phyloP scores from a whole-genome alignment of 2,113 vertebrate species.

The Apteryx mantelli region DNA sequence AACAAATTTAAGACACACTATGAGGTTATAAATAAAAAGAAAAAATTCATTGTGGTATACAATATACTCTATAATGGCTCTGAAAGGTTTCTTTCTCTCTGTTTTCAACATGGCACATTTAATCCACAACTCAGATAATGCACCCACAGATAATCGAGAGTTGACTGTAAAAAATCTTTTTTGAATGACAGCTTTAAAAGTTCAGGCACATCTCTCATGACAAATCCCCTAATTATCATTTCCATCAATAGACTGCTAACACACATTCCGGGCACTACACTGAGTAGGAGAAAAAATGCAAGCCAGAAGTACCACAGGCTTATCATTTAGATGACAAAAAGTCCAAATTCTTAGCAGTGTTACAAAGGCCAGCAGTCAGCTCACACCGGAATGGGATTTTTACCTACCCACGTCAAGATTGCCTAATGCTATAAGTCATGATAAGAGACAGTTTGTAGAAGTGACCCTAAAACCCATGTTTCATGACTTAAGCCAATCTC shows the following conservation, averaged over 20 bases:
- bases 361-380: background rate
- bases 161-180: constrained; percentile 50
- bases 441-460: background rate
- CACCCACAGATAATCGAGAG: constrained; percentile 45
- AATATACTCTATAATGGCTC: constrained; percentile 22
- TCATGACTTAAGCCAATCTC: background rate
- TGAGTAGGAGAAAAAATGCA: constrained; percentile 7
- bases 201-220: constrained; percentile 55
- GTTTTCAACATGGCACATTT: background rate
- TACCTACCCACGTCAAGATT: background rate
- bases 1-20: background rate
- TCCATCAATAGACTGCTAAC: constrained; percentile 48
- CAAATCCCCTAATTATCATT: constrained; percentile 66
- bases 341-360: background rate
- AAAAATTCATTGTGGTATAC: background rate
- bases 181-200: constrained; percentile 65
- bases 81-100: background rate
- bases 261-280: background rate
- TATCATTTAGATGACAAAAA: background rate
- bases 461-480: background rate
- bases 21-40: background rate
- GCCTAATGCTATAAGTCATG: background rate
- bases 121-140: constrained; percentile 42
- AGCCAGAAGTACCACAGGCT: constrained; percentile 10
- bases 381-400: background rate